Conservation (phyloP, 2,797 vertebrate species). For the Odontamblyopus lacepedii region DNA sequence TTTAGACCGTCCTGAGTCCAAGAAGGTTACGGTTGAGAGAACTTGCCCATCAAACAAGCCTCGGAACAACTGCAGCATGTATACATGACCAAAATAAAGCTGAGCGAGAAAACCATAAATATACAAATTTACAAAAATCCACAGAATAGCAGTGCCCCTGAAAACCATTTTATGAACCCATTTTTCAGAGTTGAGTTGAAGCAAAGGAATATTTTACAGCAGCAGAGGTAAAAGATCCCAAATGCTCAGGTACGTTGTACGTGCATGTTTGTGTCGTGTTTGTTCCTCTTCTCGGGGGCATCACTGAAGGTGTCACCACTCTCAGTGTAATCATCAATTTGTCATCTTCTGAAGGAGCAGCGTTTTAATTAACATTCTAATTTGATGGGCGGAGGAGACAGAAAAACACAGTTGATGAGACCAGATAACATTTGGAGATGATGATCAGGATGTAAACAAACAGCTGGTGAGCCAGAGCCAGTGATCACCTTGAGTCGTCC, state of each 20-base stretch:
- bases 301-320: slow-evolving; percentile 52
- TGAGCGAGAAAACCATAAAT: neutral
- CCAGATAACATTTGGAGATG: slow-evolving; percentile 66
- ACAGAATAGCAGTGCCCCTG: neutral
- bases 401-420: slow-evolving; percentile 67
- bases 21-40: slow-evolving; percentile 9
- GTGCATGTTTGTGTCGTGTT: slow-evolving; percentile 8
- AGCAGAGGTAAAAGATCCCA: neutral
- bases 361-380: slow-evolving; percentile 76
- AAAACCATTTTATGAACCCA: too few species aligned
- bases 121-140: neutral
- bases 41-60: neutral
- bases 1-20: slow-evolving; percentile 7
- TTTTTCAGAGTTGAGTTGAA: neutral
- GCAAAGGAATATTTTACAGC: neutral
- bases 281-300: slow-evolving; percentile 53
- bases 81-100: neutral
- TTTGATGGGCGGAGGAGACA: slow-evolving; percentile 69
- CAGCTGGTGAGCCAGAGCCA: slow-evolving; percentile 33
- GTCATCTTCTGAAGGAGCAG: slow-evolving; percentile 67
- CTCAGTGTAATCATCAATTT: slow-evolving; percentile 64
- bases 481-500: slow-evolving; percentile 75
- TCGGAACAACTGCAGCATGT: neutral
- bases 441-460: slow-evolving; percentile 71
- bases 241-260: neutral